Conservation (phyloP, 2,113 vertebrate genomes). For the Collichthys lucidus region DNA sequence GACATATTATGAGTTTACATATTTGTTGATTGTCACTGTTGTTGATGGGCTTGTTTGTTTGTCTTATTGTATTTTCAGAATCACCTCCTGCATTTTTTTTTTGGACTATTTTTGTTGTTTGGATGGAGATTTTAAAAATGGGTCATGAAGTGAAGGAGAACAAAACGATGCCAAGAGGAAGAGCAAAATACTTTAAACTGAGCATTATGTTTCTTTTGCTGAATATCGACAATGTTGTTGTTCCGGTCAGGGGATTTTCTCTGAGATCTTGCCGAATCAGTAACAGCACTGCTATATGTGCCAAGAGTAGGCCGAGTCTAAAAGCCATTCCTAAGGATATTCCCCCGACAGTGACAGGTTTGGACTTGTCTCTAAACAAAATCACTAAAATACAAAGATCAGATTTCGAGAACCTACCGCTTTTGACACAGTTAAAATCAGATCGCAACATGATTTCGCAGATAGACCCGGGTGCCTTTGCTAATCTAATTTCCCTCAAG, state of each 20-base stretch:
- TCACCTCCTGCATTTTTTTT: background rate
- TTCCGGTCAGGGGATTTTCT: slow-evolving; percentile 6
- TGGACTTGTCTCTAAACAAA: slow-evolving; percentile 72
- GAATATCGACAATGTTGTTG: background rate
- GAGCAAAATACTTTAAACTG: too few relatives aligned
- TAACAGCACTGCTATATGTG: slow-evolving; percentile 30
- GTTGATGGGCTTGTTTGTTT: background rate
- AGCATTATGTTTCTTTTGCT: background rate
- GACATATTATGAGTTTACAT: too few relatives aligned
- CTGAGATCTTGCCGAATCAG: slow-evolving; percentile 57
- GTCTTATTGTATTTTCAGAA: slow-evolving; percentile 24
- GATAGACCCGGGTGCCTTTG: slow-evolving; percentile 63
- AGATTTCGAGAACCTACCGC: slow-evolving; percentile 55
- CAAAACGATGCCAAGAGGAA: background rate
- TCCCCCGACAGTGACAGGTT: slow-evolving; percentile 51
- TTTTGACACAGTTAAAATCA: slow-evolving; percentile 63
- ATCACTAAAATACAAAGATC: slow-evolving; percentile 52
- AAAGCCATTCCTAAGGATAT: slow-evolving; percentile 61
- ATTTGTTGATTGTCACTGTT: background rate
- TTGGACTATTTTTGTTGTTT: background rate
- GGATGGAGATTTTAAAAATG: slow-evolving; percentile 29
- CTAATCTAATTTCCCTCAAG: slow-evolving; percentile 48
- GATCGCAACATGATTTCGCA: slow-evolving; percentile 52
- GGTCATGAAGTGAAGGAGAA: background rate
- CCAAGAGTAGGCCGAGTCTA: background rate